A percentile compares a stretch with the other conserved stretches of the same genome.
These are phyloP conservation scores for Lasioglossum albipes DNA, from an alignment of 1,140 invertebrate genomes.

Conservation along the genomic window DNA sequence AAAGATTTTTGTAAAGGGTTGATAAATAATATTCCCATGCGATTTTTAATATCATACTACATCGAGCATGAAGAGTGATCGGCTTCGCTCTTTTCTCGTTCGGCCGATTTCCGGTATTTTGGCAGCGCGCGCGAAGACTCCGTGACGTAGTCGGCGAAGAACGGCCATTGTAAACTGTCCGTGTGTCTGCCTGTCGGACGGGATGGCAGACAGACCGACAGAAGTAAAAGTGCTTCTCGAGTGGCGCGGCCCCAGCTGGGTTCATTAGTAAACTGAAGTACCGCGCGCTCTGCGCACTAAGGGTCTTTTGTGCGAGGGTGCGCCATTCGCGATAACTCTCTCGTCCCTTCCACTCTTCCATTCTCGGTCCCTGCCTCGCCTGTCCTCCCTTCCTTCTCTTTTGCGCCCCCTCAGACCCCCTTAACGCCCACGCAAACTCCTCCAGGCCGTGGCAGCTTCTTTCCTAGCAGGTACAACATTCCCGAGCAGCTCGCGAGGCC, in stretches of 20 bases:
- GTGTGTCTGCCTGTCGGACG: conserved; percentile 55
- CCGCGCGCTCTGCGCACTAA: conserved; percentile 59
- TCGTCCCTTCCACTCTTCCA: conserved; percentile 42
- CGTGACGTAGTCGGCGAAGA: conserved; percentile 35
- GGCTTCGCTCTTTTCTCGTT: too few relatives aligned
- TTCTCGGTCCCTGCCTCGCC: conserved; percentile 7
- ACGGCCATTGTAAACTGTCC: conserved; percentile 56
- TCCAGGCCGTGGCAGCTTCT: conserved; percentile 20
- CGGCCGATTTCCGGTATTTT: background rate
- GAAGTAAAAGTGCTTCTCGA: conserved; percentile 76
- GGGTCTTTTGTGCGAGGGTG: conserved; percentile 69
- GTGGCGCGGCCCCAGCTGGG: conserved; percentile 69
- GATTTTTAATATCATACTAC: too few relatives aligned
- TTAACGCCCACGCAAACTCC: background rate
- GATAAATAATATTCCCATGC: too few relatives aligned
- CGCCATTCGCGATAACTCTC: conserved; percentile 67
- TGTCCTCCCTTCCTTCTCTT: background rate
- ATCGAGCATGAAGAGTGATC: too few relatives aligned
- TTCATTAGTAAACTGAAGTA: conserved; percentile 78
- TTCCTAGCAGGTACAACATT: conserved; percentile 9
- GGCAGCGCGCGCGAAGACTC: conserved; percentile 32
- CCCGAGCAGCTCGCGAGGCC: background rate
- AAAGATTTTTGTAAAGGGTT: too few relatives aligned
- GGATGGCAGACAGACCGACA: conserved; percentile 70
- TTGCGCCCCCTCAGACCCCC: background rate